Percentiles rank a stretch among this genome's conserved stretches.
Conservation (phyloP, 2,797 vertebrate genomes). For the Sebastes kiyomatsui region DNA sequence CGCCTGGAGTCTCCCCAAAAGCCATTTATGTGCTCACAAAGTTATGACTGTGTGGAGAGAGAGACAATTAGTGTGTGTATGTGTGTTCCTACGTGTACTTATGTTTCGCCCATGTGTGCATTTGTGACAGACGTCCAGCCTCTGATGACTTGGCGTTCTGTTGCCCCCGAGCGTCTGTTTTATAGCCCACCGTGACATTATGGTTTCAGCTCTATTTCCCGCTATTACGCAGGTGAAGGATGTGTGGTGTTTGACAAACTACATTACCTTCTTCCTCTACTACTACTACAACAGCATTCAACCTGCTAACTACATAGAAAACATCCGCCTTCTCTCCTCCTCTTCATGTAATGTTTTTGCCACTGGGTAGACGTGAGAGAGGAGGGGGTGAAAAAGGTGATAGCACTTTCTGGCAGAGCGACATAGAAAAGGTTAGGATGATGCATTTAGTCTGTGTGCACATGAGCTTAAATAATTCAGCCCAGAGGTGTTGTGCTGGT, state of each 20-base stretch:
- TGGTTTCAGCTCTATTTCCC: constrained; percentile 55
- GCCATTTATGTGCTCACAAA: constrained; percentile 68
- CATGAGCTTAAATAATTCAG: constrained; percentile 54
- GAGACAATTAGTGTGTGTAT: constrained; percentile 50
- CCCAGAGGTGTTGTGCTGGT: constrained; percentile 45
- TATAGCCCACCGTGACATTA: constrained; percentile 39
- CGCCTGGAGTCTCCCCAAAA: constrained; percentile 71
- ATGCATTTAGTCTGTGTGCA: constrained; percentile 34
- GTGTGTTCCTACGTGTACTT: constrained; percentile 36
- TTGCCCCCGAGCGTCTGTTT: constrained; percentile 47
- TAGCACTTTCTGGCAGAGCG: not conserved
- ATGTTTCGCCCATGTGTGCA: not conserved
- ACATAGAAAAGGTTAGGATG: constrained; percentile 28
- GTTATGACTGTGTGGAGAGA: constrained; percentile 62
- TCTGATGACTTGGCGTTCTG: constrained; percentile 45
- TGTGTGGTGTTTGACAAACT: constrained; percentile 39
- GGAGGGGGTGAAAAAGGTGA: not conserved
- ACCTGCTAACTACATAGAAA: constrained; percentile 31
- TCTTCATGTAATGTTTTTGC: constrained; percentile 17
- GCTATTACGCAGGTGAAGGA: constrained; percentile 44
- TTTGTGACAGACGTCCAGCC: constrained; percentile 47
- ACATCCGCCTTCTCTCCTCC: not conserved
- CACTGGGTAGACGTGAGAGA: constrained; percentile 4
- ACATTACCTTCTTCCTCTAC: constrained; percentile 25
- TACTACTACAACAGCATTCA: constrained; percentile 4